Evolutionary conservation across 2,113 vertebrate species (phyloP).

Genomic region (Sakesphorus luctuosus): DNA sequence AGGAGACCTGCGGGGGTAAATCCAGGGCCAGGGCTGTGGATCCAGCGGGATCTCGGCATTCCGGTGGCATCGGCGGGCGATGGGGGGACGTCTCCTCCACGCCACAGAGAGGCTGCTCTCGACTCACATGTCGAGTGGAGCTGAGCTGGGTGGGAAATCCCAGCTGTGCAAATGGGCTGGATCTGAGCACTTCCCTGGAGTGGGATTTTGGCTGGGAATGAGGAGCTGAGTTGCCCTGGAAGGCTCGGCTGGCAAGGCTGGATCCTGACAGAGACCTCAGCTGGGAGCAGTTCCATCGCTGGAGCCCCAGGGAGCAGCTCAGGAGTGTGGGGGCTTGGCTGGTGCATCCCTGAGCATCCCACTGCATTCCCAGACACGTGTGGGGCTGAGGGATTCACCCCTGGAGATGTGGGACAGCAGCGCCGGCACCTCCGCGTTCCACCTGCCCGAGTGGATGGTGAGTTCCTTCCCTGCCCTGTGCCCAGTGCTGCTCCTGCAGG

Average conservation of each 20-base stretch:
- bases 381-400: background rate
- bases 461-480: conserved; percentile 11
- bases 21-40: background rate
- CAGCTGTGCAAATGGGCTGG: background rate
- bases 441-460: conserved; percentile 79
- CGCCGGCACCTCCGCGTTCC: conserved; percentile 68
- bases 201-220: background rate
- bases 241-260: background rate
- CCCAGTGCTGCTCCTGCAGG: too few relatives aligned
- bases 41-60: background rate
- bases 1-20: background rate
- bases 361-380: background rate
- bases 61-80: background rate
- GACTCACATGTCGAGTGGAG: background rate
- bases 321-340: background rate
- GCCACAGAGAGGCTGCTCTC: background rate
- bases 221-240: background rate
- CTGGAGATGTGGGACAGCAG: conserved; percentile 71
- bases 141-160: background rate
- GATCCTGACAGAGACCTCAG: background rate
- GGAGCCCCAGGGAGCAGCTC: background rate
- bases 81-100: background rate
- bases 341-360: background rate
- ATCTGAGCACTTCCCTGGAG: background rate
- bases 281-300: background rate